These are phyloP conservation scores for Channa maculata DNA, from an alignment of 2,113 vertebrate genomes.

Conservation along the genomic window DNA sequence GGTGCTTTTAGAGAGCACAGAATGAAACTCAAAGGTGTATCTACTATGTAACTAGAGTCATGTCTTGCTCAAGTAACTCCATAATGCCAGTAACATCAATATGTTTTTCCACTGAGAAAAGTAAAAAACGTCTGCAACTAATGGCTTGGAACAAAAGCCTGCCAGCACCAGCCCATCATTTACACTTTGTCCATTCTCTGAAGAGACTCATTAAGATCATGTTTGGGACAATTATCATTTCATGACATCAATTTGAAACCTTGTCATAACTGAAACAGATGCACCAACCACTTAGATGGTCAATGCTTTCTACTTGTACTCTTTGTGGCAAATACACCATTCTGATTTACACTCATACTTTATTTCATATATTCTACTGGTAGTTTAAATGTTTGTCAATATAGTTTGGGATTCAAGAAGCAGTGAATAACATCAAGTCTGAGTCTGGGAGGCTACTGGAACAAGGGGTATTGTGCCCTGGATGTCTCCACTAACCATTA, in stretches of 20 bases:
- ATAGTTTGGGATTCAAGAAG: no score
- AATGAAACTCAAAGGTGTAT: background rate
- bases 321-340: no score
- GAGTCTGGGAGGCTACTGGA: background rate
- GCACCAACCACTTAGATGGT: no score
- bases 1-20: background rate
- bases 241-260: background rate
- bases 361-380: no score
- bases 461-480: background rate
- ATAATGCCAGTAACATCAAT: conserved; percentile 23
- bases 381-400: no score
- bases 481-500: conserved; percentile 11
- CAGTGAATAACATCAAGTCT: background rate
- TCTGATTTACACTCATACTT: no score
- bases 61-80: conserved; percentile 19
- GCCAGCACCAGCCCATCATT: conserved; percentile 23
- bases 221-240: conserved; percentile 3
- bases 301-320: no score
- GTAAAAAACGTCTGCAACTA: conserved; percentile 26
- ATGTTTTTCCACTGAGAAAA: conserved; percentile 8
- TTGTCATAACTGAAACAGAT: no score
- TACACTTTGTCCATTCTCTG: background rate
- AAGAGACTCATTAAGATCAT: no score
- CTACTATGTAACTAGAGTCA: conserved; percentile 4
- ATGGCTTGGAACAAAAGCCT: conserved; percentile 25